Evolutionary conservation across 2,797 vertebrate species (phyloP), one percentile per base, ranked within the genome.

Genomic region (Muscicapa comitata): DNA sequence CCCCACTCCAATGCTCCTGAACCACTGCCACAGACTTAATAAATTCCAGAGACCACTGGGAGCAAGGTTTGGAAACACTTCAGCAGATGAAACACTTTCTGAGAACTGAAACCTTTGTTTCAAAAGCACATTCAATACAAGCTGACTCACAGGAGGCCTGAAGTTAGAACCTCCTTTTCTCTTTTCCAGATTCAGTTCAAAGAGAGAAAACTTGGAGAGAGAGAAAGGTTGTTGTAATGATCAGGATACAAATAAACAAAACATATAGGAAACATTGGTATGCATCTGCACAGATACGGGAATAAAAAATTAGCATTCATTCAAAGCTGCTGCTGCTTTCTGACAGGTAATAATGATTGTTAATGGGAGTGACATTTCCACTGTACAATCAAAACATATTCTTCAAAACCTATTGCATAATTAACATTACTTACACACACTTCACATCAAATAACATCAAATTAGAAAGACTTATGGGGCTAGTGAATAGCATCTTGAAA

Each of bases 331-430:
- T 95, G 72, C 94, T 94, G 66, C 83, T 86, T 95, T 79, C 86
- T 95, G 92, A 94, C 96, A 96, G 95, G 91, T 95, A 97, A 96
- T 96, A 94, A 96, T 91, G 94, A 96, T 75, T 91, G 96, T 95
- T 98, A 98, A 98, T 97, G 97, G 97, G 94, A 83, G 88, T 98
- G 97, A 97, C 97, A 98, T 98, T 97, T 97, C 90, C 90, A 88
- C 80, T 81, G 78, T 79, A 96, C 80, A 78, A 83, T 71, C 91
- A 96, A 97, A 96, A 96, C 94, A 88, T 94, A 77, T 97, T 97
- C 91, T 96, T 97, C 95, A 96, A 95, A 98, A 95, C 63, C 87
- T 90, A 50, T 86, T 77, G 62, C 92, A 80, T 95, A 96, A 97
- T 97, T 97, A 97, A 91, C 86, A 96, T 91, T 89, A 96, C 93